phyloP scores from a whole-genome alignment of 1,140 invertebrate genomes.

The Apis dorsata region DNA sequence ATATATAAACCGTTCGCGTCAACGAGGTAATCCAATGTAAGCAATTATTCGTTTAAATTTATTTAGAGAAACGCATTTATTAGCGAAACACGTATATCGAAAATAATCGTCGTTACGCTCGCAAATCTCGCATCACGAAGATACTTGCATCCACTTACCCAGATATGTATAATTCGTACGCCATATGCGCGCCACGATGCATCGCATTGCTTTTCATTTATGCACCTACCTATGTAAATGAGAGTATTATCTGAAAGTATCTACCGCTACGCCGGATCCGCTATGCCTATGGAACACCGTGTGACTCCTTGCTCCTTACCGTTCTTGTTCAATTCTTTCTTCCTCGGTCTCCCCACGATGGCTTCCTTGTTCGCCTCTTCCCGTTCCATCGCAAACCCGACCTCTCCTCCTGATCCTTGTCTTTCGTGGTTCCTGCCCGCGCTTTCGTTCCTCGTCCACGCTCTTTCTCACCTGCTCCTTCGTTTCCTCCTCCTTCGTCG shows the following conservation, averaged over 20 bases:
- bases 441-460: slow-evolving; percentile 8
- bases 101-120: slow-evolving; percentile 13
- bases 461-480: background rate
- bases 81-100: slow-evolving; percentile 5
- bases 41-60: background rate
- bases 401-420: slow-evolving; percentile 26
- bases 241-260: slow-evolving; percentile 65
- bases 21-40: slow-evolving; percentile 2
- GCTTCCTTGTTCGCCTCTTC: slow-evolving; percentile 36
- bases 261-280: slow-evolving; percentile 70
- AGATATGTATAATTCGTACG: slow-evolving; percentile 28
- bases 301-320: slow-evolving; percentile 71
- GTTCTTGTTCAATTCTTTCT: slow-evolving; percentile 63
- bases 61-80: slow-evolving; percentile 3
- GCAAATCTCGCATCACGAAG: background rate
- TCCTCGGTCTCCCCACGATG: background rate
- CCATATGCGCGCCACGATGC: slow-evolving; percentile 29
- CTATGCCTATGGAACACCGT: slow-evolving; percentile 68
- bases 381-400: slow-evolving; percentile 13
- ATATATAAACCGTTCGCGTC: background rate
- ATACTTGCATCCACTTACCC: slow-evolving; percentile 42
- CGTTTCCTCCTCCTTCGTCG: slow-evolving; percentile 1
- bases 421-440: slow-evolving; percentile 44
- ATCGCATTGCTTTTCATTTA: slow-evolving; percentile 62
- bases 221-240: slow-evolving; percentile 67